A percentile compares a stretch with the other conserved stretches of the same genome.
Conservation (phyloP, 1,140 invertebrate species). For the Sinonovacula constricta region DNA sequence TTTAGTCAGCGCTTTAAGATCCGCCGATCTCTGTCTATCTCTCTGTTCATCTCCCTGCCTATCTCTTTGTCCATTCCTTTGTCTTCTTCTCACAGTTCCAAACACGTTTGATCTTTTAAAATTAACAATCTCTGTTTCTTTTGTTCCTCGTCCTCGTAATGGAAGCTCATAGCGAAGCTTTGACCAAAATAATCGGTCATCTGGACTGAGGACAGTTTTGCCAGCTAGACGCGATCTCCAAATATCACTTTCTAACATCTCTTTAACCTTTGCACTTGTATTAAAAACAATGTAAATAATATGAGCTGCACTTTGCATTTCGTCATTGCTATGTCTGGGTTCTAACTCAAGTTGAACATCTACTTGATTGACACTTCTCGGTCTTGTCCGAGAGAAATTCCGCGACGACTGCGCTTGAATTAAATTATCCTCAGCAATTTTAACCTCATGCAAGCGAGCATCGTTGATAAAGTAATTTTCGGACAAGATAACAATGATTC, state of each 20-base stretch:
- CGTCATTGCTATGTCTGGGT: too few species aligned
- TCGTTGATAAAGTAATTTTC: constrained; percentile 29
- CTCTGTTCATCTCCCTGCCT: too few species aligned
- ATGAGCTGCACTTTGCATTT: neutral
- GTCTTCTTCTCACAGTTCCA: too few species aligned
- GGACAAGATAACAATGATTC: constrained; percentile 24
- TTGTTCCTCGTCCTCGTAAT: neutral
- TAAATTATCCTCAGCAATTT: constrained; percentile 9
- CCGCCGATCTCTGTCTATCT: too few species aligned
- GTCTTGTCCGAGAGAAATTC: constrained; percentile 3
- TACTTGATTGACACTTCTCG: too few species aligned
- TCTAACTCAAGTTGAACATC: too few species aligned
- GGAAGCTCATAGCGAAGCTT: neutral
- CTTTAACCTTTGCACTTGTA: neutral
- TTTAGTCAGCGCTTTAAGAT: too few species aligned
- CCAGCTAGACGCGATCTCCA: neutral
- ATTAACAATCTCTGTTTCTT: too few species aligned
- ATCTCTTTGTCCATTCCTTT: too few species aligned
- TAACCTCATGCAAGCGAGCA: constrained; percentile 12
- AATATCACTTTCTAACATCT: neutral
- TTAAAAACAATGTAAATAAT: neutral
- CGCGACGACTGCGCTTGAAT: constrained; percentile 15
- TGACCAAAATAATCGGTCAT: neutral
- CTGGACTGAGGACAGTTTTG: neutral
- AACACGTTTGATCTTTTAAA: too few species aligned